Evolutionary conservation across 2,113 vertebrate genomes (phyloP), one percentile per base, ranked within the genome.

Genomic region (Ceyx margarethae): DNA sequence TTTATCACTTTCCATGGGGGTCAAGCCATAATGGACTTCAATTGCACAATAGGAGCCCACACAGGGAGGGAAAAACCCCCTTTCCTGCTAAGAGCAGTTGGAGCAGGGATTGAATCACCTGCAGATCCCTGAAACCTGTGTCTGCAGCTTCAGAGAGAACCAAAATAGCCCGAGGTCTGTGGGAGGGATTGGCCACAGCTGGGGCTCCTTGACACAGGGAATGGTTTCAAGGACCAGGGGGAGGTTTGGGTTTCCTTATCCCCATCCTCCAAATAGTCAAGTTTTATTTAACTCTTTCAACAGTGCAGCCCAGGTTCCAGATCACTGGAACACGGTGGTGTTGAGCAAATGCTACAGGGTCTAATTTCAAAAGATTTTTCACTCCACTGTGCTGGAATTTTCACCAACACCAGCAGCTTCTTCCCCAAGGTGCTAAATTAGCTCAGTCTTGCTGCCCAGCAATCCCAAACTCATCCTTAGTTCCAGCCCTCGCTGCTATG

Each of bases 81-180:
- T 33, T 10, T 9, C 33, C 37, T 35, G 6, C 43, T 12, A 2
- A 5, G 7, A 51, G 19, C 33, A 20, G 15, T 4, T 5, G 19
- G 6, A 10, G 3, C 1, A 2, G 15, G 45, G 26, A 45, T 18
- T 0, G 3, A 25, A 45, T 1, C 2, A 1, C 1, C 42, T 5
- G 16, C 25, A 13, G 21, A 21, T 1, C 40, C 8, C 66, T 2
- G 3, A 50, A 57, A 51, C 5, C 45, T 12, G 60, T 6, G n/a
- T 17, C 40, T 56, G 60, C 5, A 64, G 54, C 16, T 28, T 22
- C 5, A 7, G 56, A 33, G 68, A 26, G 56, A 26, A 18, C 9
- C 28, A 3, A 22, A 62, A 0, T 1, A 74, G 54, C 21, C 60
- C 13, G 26, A 6, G 0, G 5, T 26, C 26, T 9, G 2, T 21